Evolutionary conservation across 1,140 invertebrate genomes (phyloP).

Genomic region (Sinella curviseta): DNA sequence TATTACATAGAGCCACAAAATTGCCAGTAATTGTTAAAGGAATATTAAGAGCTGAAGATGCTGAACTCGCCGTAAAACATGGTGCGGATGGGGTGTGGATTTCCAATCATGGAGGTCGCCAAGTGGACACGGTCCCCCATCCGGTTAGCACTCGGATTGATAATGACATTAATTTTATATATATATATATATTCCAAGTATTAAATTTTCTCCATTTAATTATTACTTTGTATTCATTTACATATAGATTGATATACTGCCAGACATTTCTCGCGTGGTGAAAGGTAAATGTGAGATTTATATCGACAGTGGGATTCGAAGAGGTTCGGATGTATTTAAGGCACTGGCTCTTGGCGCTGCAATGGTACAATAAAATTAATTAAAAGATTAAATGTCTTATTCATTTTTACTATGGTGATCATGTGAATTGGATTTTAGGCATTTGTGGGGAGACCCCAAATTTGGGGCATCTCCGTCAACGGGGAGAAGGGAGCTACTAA

Average conservation of each 20-base stretch:
- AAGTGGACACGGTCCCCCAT: constrained; percentile 79
- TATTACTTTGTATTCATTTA: not conserved
- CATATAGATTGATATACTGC: constrained; percentile 58
- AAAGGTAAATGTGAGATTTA: constrained; percentile 50
- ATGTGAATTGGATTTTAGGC: no score
- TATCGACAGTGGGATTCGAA: constrained; percentile 53
- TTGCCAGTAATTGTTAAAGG: constrained; percentile 87
- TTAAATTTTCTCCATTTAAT: not conserved
- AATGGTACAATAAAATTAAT: constrained; percentile 36
- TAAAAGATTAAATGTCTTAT: not conserved
- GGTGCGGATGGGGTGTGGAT: constrained; percentile 79
- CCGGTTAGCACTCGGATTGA: constrained; percentile 70
- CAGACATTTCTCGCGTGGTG: constrained; percentile 56
- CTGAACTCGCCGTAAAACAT: constrained; percentile 68
- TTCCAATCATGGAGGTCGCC: constrained; percentile 88
- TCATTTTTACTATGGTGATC: not conserved
- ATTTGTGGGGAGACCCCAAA: constrained; percentile 32
- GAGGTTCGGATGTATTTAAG: constrained; percentile 60
- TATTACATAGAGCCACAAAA: constrained; percentile 59
- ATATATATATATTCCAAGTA: no score
- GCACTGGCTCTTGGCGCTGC: constrained; percentile 59
- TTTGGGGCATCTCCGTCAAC: constrained; percentile 38
- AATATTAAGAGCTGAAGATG: constrained; percentile 84
- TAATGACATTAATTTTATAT: no score
- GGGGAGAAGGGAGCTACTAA: constrained; percentile 31